A percentile compares a stretch with the other conserved stretches of the same genome.
phyloP scores from a whole-genome alignment of 2,888 invertebrate genomes.

The Zaprionus lineosus region DNA sequence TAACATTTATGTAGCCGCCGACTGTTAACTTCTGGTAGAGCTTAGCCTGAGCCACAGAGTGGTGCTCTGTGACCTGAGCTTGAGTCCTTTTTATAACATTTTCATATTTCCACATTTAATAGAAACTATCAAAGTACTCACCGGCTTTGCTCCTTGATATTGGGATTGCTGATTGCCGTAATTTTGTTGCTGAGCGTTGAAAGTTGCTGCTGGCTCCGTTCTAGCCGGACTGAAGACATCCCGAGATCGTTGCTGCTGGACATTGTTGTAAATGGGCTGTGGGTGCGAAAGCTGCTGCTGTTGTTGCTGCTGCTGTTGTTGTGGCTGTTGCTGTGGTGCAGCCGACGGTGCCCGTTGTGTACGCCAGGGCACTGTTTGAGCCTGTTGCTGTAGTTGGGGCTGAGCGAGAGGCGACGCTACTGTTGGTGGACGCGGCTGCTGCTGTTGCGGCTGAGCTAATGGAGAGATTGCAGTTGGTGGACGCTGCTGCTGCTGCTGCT shows the following conservation, averaged over 20 bases:
- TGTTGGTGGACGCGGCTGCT: conserved; percentile 56
- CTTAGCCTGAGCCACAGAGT: no score
- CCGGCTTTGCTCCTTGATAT: conserved; percentile 75
- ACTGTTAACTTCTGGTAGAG: no score
- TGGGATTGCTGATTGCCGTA: conserved; percentile 53
- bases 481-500: conserved; percentile 42
- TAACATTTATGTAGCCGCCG: no score
- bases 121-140: no score
- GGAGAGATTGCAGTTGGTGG: conserved; percentile 58
- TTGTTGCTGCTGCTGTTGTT: conserved; percentile 52
- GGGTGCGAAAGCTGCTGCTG: conserved; percentile 65
- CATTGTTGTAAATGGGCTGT: conserved; percentile 78
- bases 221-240: conserved; percentile 74
- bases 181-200: conserved; percentile 73
- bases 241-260: conserved; percentile 74
- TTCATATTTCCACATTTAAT: no score
- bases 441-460: conserved; percentile 62
- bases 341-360: conserved; percentile 73
- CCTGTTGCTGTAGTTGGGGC: conserved; percentile 49
- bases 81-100: no score
- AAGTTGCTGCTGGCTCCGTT: conserved; percentile 66
- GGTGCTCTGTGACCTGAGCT: no score
- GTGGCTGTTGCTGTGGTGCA: conserved; percentile 51
- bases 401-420: conserved; percentile 63
- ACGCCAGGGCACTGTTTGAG: conserved; percentile 79